A percentile compares a stretch with the other conserved stretches of the same genome.
Evolutionary conservation across 1,140 invertebrate genomes (phyloP).

Genomic region (Bombus superbus): DNA sequence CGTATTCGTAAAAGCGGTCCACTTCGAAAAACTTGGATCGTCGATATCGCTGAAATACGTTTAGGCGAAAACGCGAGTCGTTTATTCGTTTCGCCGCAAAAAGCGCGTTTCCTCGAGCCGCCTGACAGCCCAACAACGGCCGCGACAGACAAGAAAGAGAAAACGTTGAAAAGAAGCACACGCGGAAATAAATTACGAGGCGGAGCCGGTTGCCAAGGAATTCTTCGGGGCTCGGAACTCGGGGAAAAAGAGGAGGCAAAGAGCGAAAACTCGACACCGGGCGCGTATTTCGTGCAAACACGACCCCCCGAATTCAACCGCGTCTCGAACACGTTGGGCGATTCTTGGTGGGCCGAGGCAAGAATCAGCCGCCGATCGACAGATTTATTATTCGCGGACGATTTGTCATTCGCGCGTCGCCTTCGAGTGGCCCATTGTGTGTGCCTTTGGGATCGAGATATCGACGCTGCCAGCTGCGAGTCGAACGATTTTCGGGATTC

Average conservation of each 20-base stretch:
- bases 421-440: slow-evolving; percentile 57
- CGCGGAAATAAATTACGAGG: slow-evolving; percentile 19
- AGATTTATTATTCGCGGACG: slow-evolving; percentile 67
- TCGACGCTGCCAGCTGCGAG: slow-evolving; percentile 10
- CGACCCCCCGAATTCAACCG: slow-evolving; percentile 25
- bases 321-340: background rate
- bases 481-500: slow-evolving; percentile 1
- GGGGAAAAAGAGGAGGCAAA: background rate
- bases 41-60: too few species aligned
- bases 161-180: too few species aligned
- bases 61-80: too few species aligned
- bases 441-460: slow-evolving; percentile 62
- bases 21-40: too few species aligned
- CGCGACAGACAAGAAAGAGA: too few species aligned
- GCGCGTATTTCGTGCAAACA: slow-evolving; percentile 50
- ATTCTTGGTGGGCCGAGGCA: background rate
- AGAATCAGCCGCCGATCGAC: slow-evolving; percentile 35
- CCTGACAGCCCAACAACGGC: too few species aligned
- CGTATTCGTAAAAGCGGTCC: too few species aligned
- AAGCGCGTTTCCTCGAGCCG: too few species aligned
- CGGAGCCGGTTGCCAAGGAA: slow-evolving; percentile 15
- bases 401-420: slow-evolving; percentile 66
- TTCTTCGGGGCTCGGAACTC: slow-evolving; percentile 12
- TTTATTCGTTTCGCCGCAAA: too few species aligned
- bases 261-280: slow-evolving; percentile 55